A percentile compares a stretch with the other conserved stretches of the same genome.
phyloP scores from a whole-genome alignment of 2,113 vertebrate species.

The Cathartes aura region DNA sequence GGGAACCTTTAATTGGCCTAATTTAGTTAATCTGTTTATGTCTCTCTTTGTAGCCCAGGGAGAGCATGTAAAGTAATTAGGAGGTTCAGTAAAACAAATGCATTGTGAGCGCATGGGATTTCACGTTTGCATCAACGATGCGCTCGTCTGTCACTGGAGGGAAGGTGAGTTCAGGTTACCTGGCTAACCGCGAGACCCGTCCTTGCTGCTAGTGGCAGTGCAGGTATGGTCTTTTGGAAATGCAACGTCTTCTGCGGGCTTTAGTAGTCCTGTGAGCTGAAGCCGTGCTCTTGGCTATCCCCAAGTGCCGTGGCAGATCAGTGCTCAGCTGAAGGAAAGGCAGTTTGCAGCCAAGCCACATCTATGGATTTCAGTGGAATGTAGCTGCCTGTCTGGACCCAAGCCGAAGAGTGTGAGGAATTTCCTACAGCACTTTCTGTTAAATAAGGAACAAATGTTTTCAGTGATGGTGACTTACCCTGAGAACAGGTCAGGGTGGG shows the following conservation, averaged over 20 bases:
- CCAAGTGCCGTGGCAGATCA: not conserved
- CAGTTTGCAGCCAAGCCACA: not conserved
- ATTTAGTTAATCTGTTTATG: constrained; percentile 76
- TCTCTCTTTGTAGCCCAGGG: constrained; percentile 68
- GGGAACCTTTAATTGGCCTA: constrained; percentile 75
- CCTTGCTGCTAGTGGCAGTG: not conserved
- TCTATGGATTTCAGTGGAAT: not conserved
- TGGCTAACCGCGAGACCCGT: rapidly evolving
- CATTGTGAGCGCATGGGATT: not conserved
- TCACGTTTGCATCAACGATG: not conserved
- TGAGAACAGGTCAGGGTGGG: not conserved
- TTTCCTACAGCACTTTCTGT: constrained; percentile 22
- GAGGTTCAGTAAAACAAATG: constrained; percentile 64
- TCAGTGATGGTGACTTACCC: not conserved
- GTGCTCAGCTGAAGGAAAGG: not conserved
- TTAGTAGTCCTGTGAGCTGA: not conserved
- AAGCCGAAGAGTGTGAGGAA: not conserved
- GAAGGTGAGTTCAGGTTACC: not conserved
- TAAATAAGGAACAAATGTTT: constrained; percentile 31
- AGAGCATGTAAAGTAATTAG: constrained; percentile 73
- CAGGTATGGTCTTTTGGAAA: not conserved
- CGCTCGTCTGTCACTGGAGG: not conserved
- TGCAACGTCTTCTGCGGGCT: not conserved
- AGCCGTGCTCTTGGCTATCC: rapidly evolving
- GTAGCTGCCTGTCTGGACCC: not conserved